phyloP scores from a whole-genome alignment of 1,140 invertebrate species.

The Teleogryllus occipitalis region DNA sequence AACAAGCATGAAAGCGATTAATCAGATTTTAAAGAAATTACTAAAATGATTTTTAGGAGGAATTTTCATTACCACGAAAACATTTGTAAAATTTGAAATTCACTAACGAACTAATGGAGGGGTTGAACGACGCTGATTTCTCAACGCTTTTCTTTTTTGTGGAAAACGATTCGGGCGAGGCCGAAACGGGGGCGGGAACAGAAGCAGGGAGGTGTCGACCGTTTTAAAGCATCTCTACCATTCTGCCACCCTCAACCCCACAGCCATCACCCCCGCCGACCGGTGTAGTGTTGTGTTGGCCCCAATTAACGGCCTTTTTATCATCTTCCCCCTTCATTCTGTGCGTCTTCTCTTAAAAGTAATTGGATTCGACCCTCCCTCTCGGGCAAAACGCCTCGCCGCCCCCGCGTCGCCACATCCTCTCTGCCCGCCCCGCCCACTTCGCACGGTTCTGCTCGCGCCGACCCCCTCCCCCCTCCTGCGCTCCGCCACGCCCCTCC shows the following conservation, averaged over 20 bases:
- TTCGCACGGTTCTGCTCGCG: too few species aligned
- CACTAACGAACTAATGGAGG: background rate
- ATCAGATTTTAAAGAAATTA: too few species aligned
- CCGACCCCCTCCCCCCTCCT: too few species aligned
- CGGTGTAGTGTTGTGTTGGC: background rate
- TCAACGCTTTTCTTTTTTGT: background rate
- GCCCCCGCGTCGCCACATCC: too few species aligned
- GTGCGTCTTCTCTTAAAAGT: background rate
- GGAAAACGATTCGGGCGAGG: background rate
- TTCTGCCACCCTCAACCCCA: too few species aligned
- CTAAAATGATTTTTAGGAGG: too few species aligned
- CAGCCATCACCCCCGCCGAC: background rate
- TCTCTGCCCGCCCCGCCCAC: too few species aligned
- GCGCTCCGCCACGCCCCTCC: too few species aligned
- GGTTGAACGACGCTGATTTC: background rate
- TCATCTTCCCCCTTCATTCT: background rate
- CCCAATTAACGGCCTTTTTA: background rate
- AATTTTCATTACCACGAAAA: background rate
- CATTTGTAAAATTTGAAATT: background rate
- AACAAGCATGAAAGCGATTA: too few species aligned
- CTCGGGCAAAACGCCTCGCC: too few species aligned
- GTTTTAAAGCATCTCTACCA: background rate
- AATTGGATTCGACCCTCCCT: background rate
- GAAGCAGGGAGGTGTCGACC: background rate
- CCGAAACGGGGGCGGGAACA: background rate